phyloP scores from a whole-genome alignment of 2,888 invertebrate genomes.

The Dolomedes plantarius region DNA sequence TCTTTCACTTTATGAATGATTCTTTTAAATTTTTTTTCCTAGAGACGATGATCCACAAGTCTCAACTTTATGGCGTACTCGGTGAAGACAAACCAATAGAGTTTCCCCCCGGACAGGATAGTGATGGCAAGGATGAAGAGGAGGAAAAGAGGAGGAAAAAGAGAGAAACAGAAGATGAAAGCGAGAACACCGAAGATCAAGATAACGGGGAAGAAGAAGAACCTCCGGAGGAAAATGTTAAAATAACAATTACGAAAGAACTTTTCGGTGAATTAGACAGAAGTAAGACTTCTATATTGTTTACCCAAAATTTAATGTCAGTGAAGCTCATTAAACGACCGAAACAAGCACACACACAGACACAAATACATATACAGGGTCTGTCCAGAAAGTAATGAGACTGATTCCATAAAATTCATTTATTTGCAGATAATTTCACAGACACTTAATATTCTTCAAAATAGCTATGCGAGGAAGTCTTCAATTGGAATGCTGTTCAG shows the following conservation, averaged over 20 bases:
- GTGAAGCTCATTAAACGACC: too few species aligned
- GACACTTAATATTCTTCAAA: too few species aligned
- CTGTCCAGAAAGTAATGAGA: too few species aligned
- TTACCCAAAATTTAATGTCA: too few species aligned
- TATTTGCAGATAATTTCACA: too few species aligned
- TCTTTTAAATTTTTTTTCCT: background rate
- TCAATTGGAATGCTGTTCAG: too few species aligned
- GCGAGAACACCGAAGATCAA: slow-evolving; percentile 1
- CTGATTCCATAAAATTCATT: too few species aligned
- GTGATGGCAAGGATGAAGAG: background rate
- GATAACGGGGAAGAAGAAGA: background rate
- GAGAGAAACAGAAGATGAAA: background rate
- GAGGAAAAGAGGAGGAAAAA: background rate
- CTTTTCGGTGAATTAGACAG: slow-evolving; percentile 41
- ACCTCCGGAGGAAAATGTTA: background rate
- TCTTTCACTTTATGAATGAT: too few species aligned
- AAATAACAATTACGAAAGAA: slow-evolving; percentile 31
- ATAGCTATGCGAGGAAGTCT: too few species aligned
- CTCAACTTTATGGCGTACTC: slow-evolving; percentile 19
- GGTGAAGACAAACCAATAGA: slow-evolving; percentile 15
- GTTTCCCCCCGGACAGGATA: slow-evolving; percentile 22
- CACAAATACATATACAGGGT: too few species aligned
- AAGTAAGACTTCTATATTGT: slow-evolving; percentile 22
- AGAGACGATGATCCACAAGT: slow-evolving; percentile 4
- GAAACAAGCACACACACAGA: too few species aligned